Percentiles rank a stretch among this genome's conserved stretches.
Conservation (phyloP, 2,888 invertebrate species). For the Drosophila parthenogenetica region DNA sequence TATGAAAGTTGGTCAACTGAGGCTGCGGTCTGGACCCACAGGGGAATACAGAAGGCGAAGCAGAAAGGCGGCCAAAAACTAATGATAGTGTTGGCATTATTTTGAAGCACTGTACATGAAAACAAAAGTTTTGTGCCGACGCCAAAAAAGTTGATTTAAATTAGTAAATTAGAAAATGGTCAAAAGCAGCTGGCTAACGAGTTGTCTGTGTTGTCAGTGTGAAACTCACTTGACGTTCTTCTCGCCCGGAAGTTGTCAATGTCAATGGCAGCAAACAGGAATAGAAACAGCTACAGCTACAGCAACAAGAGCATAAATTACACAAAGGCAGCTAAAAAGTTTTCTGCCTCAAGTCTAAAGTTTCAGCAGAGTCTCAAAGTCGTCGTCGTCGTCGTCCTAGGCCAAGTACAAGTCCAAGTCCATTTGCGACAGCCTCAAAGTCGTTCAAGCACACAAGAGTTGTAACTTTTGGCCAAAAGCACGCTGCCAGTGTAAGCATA, state of each 20-base stretch:
- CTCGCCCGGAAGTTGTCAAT: slow-evolving; percentile 70
- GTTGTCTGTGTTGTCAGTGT: slow-evolving; percentile 19
- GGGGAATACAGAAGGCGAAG: slow-evolving; percentile 10
- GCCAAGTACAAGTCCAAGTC: slow-evolving; percentile 31
- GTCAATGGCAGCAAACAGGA: slow-evolving; percentile 54
- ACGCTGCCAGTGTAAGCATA: slow-evolving; percentile 38
- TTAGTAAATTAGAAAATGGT: slow-evolving; percentile 74
- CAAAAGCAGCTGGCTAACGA: slow-evolving; percentile 34
- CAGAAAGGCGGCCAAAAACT: slow-evolving; percentile 42
- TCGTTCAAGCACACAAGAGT: slow-evolving; percentile 59
- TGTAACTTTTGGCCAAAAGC: slow-evolving; percentile 46
- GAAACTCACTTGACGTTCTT: slow-evolving; percentile 47
- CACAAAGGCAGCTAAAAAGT: slow-evolving; percentile 55
- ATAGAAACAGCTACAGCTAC: neutral
- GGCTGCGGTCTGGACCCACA: slow-evolving; percentile 39
- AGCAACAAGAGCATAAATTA: slow-evolving; percentile 66
- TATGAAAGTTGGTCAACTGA: slow-evolving; percentile 74
- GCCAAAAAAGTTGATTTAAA: slow-evolving; percentile 72
- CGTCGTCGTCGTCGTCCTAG: slow-evolving; percentile 5
- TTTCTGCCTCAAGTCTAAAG: slow-evolving; percentile 49
- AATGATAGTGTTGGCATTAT: slow-evolving; percentile 69
- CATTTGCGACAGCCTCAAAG: slow-evolving; percentile 62
- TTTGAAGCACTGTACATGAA: slow-evolving; percentile 61
- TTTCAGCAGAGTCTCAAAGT: slow-evolving; percentile 35
- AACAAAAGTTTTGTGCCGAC: slow-evolving; percentile 41